phyloP scores from a whole-genome alignment of 1,140 invertebrate species.

The Onthophagus taurus region DNA sequence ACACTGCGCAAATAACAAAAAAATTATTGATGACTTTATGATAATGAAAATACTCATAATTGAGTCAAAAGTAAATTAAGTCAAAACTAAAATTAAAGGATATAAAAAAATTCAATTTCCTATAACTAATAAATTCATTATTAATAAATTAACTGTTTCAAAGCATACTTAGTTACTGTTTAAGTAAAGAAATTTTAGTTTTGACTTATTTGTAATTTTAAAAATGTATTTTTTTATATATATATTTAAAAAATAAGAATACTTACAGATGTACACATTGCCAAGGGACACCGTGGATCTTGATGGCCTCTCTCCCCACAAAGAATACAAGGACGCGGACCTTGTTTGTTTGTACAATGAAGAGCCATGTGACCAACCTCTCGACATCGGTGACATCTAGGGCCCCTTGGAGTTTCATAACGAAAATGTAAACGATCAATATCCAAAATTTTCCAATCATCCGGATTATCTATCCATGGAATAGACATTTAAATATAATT shows the following conservation, averaged over 20 bases:
- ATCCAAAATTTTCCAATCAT: slow-evolving; percentile 38
- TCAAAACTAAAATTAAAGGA: no score
- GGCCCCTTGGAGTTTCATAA: slow-evolving; percentile 24
- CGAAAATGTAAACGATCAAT: slow-evolving; percentile 30
- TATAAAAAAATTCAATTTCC: no score
- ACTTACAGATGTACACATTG: slow-evolving; percentile 56
- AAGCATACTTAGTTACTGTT: no score
- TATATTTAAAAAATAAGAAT: slow-evolving; percentile 10
- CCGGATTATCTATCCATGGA: slow-evolving; percentile 36
- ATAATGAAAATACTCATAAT: no score
- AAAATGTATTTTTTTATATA: slow-evolving; percentile 10
- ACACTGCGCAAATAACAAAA: slow-evolving; percentile 51
- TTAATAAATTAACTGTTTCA: no score
- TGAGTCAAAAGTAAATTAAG: no score
- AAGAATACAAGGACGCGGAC: slow-evolving; percentile 46
- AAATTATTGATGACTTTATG: no score
- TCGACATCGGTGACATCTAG: slow-evolving; percentile 47
- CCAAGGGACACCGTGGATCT: slow-evolving; percentile 51
- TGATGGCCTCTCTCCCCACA: slow-evolving; percentile 51
- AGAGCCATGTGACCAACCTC: slow-evolving; percentile 46
- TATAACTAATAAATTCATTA: no score
- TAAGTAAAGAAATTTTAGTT: no score
- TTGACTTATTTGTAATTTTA: no score
- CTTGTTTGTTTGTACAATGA: slow-evolving; percentile 38
- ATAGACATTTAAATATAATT: not conserved